phyloP scores from a whole-genome alignment of 2,113 vertebrate species.

The Ahaetulla prasina region DNA sequence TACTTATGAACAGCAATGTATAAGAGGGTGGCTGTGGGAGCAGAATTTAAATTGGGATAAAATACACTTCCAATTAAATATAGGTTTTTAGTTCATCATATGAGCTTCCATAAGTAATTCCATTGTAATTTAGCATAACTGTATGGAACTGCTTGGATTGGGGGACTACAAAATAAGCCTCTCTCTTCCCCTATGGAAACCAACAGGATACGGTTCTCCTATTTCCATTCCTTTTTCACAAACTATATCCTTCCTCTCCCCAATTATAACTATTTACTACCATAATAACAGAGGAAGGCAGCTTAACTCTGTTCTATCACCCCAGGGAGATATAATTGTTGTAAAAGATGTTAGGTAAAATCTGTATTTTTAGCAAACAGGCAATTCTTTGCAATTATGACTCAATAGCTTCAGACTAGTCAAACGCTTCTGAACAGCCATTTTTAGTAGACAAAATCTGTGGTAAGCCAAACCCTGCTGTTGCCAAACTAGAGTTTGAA shows the following conservation, averaged over 20 bases:
- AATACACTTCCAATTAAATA: neutral
- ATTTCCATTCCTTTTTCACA: neutral
- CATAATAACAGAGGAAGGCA: slow-evolving; percentile 9
- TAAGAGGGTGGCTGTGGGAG: neutral
- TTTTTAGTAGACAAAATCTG: neutral
- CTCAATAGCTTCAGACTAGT: neutral
- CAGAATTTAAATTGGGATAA: neutral
- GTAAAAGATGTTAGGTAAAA: neutral
- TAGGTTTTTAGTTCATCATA: neutral
- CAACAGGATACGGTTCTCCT: neutral
- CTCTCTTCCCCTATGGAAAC: neutral
- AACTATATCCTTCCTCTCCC: neutral
- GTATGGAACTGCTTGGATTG: neutral
- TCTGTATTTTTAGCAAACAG: neutral
- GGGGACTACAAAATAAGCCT: neutral
- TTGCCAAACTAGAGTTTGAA: neutral
- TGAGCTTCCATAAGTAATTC: neutral
- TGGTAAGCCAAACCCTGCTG: neutral
- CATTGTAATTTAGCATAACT: neutral
- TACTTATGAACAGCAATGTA: neutral
- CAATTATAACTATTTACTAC: slow-evolving; percentile 8
- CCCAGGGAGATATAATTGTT: neutral
- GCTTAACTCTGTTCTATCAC: neutral
- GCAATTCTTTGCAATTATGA: neutral
- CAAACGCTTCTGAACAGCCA: neutral